Conservation (phyloP, 2,797 vertebrate genomes). For the Chelmon rostratus region DNA sequence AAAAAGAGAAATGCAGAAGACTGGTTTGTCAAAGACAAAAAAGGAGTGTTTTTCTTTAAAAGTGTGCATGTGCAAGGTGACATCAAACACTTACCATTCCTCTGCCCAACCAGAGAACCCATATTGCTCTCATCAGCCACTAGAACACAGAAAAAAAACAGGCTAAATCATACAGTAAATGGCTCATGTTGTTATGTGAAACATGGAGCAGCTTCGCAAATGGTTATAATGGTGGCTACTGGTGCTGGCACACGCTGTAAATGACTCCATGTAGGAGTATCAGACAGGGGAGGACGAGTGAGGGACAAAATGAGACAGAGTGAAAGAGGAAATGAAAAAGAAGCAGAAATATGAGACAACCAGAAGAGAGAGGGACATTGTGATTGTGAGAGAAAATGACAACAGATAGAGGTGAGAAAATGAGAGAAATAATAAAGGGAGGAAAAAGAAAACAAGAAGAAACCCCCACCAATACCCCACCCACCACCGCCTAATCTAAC, state of each 20-base stretch:
- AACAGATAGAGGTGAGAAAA: slow-evolving; percentile 66
- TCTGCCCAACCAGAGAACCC: slow-evolving; percentile 84
- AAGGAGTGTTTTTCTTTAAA: background rate
- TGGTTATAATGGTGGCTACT: slow-evolving; percentile 33
- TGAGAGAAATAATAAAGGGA: slow-evolving; percentile 65
- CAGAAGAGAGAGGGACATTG: slow-evolving; percentile 58
- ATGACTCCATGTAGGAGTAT: slow-evolving; percentile 47
- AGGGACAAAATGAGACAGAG: slow-evolving; percentile 41
- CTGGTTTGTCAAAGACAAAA: background rate
- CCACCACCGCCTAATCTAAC: slow-evolving; percentile 68
- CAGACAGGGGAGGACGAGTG: slow-evolving; percentile 9
- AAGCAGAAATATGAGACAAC: slow-evolving; percentile 70
- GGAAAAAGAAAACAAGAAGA: slow-evolving; percentile 27
- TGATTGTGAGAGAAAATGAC: slow-evolving; percentile 47
- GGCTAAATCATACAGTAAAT: slow-evolving; percentile 17
- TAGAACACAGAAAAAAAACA: slow-evolving; percentile 64
- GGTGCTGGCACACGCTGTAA: slow-evolving; percentile 24
- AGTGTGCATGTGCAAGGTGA: background rate
- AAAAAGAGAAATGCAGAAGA: background rate
- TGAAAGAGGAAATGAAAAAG: slow-evolving; percentile 74
- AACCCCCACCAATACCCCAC: background rate
- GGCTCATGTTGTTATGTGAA: background rate
- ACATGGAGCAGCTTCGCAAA: slow-evolving; percentile 37
- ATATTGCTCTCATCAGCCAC: slow-evolving; percentile 95
- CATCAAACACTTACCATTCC: slow-evolving; percentile 85